Evolutionary conservation across 2,888 invertebrate genomes (phyloP), one percentile per base, ranked within the genome.

Genomic region (Hirtodrosophila histrioides): DNA sequence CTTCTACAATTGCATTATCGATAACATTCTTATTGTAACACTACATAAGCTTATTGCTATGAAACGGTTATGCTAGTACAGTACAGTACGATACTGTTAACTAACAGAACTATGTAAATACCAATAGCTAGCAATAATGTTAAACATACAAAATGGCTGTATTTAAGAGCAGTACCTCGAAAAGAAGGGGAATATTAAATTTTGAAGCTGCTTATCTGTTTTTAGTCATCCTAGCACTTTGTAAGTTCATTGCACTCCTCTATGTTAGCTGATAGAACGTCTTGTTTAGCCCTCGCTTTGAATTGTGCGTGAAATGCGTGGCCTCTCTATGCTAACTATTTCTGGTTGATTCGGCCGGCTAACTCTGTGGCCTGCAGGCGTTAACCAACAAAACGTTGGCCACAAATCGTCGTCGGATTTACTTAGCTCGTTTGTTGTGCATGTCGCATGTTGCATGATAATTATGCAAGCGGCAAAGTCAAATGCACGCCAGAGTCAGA

Each of bases 381-480:
- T 62, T 44, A 37, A 11, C 41, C 31, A 43, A 51, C 64, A 63
- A 63, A 63, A 33, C 65, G 36, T 56, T 37, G 29, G 51, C 66
- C 57, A 62, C 63, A 64, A 69, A 70, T 69, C 66, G 36, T 53
- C 17, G 55, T 10, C 35, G 44, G 11, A 7, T 12, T 53, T 54
- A 35, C 24, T 11, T 17, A n/a, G 17, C 17, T 17, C 17, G 17
- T 17, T 17, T 17, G 17, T 17, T 17, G 17, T 49, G 55, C 33
- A 24, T 51, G 53, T 56, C 55, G 41, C 75, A 58, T 75, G 85
- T 81, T 78, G 86, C 80, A 86, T 86, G 86, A 77, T 84, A 84
- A 81, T 81, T 81, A 86, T 81, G 80, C 80, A 81, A 86, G 66
- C 78, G 78, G 78, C 71, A 53, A 56, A 64, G 63, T 75, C 75